Percentiles rank a stretch among this genome's conserved stretches.
phyloP scores from a whole-genome alignment of 1,140 invertebrate genomes.

The Episyrphus balteatus region DNA sequence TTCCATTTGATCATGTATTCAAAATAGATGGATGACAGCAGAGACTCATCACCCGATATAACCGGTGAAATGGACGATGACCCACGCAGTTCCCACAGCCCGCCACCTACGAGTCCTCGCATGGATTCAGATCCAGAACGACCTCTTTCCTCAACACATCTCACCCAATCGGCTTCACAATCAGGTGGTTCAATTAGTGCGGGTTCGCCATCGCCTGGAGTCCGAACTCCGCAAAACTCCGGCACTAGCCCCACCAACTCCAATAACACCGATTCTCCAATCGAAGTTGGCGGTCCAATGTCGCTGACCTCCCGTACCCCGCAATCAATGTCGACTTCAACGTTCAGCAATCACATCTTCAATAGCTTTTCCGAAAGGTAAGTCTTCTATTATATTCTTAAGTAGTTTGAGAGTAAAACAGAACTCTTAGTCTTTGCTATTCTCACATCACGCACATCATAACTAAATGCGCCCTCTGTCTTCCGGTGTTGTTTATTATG shows the following conservation, averaged over 20 bases:
- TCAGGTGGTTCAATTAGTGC: conserved; percentile 35
- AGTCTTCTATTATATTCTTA: neutral
- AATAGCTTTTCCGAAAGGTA: conserved; percentile 8
- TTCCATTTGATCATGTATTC: neutral
- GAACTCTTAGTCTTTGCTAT: too few species aligned
- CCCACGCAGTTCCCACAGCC: conserved; percentile 26
- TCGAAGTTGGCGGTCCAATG: conserved; percentile 37
- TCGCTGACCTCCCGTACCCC: conserved; percentile 23
- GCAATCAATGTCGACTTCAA: neutral
- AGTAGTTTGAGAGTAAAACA: too few species aligned
- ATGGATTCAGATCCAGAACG: conserved; percentile 31
- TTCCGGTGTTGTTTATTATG: neutral
- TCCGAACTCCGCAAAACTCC: conserved; percentile 14
- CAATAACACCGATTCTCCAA: conserved; percentile 34
- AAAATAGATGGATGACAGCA: conserved; percentile 33
- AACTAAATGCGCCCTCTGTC: too few species aligned
- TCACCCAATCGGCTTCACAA: conserved; percentile 30
- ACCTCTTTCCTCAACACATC: conserved; percentile 29
- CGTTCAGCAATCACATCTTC: conserved; percentile 12
- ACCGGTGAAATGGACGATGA: conserved; percentile 36
- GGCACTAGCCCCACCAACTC: conserved; percentile 24
- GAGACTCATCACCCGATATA: conserved; percentile 35
- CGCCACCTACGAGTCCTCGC: conserved; percentile 20
- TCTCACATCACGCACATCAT: too few species aligned
- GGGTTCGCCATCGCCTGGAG: conserved; percentile 32